phyloP scores from a whole-genome alignment of 2,888 invertebrate genomes.

The Protophormia terraenovae region DNA sequence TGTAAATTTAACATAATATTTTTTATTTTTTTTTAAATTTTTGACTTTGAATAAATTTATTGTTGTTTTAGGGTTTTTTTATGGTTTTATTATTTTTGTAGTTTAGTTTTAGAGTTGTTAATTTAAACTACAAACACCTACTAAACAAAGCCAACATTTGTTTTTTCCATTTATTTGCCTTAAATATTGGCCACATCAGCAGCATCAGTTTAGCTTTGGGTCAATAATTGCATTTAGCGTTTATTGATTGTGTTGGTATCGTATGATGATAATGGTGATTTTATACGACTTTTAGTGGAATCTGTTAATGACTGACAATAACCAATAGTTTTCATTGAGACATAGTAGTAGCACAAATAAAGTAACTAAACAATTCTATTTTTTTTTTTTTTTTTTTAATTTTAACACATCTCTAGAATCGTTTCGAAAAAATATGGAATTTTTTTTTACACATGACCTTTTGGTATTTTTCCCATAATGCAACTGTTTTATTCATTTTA shows the following conservation, averaged over 20 bases:
- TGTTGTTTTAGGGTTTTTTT: neutral
- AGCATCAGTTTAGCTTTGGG: constrained; percentile 17
- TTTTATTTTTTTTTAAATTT: neutral
- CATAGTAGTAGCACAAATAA: neutral
- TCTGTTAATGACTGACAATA: neutral
- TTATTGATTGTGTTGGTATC: too few relatives aligned
- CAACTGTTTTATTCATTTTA: neutral
- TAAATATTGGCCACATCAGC: neutral
- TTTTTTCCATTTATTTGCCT: neutral
- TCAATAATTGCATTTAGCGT: constrained; percentile 25
- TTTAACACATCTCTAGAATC: neutral
- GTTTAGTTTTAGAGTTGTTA: constrained; percentile 6
- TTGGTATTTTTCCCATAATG: neutral
- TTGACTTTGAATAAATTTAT: neutral
- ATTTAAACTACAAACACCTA: constrained; percentile 10
- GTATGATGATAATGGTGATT: neutral
- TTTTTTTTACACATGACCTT: constrained; percentile 9
- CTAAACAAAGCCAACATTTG: constrained; percentile 9
- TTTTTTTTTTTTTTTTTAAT: neutral
- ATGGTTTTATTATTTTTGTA: neutral
- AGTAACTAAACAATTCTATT: neutral
- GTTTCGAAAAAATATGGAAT: neutral
- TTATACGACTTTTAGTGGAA: neutral
- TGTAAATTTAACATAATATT: constrained; percentile 1
- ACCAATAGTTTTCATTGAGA: neutral